Base-by-base conservation (phyloP, 2,888 invertebrate species). In the Eupithecia tripunctaria region DNA sequence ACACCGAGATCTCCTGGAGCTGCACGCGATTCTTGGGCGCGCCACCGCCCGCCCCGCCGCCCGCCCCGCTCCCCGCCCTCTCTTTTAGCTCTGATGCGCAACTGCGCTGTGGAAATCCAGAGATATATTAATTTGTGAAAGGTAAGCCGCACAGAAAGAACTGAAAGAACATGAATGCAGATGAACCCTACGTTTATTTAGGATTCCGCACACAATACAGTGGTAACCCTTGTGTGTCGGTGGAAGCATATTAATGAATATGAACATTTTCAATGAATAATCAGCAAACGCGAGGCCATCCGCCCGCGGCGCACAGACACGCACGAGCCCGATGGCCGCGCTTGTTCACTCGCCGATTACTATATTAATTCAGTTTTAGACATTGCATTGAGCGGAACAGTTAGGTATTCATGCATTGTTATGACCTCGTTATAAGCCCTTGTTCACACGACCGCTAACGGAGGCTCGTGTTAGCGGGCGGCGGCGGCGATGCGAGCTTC, bases 1-100 rank as follows among this genome's bases (percentile, higher is more conserved):
- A 97, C 88, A 97, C 97, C 74, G 97, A 96, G 88, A 97, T 97
- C 91, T 97, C 97, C 90, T 97, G 97, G 82, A 97, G 97, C 91
- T 97, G 97, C 74, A 97, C 97, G 85, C 97, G 95, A 89, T 97
- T 97, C 90, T 97, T 97, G 80, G 96, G 94, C 36, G 96, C 96
- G 87, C 83, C 87, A 74, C 68, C 80, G 79, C 73, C 80, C 78
- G 89, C 88, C 79, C 92, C 88, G 91, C 91, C 92, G 73, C 91
- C 60, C 60, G 18, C 29, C 79, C 92, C 88, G 91, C 91, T 92
- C 73, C 91, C 62, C 62, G 18, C 88, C 79, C 92, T 88, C 91
- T 91, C 93, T 82, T 89, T 90, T 84, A 91, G 84, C 81, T 94
- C 94, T 84, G 89, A 87, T 87, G 91, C 94, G 92, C 92, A 91